Base-by-base conservation (phyloP, 2,797 vertebrate species). In the Cacajao melanocephalus region DNA sequence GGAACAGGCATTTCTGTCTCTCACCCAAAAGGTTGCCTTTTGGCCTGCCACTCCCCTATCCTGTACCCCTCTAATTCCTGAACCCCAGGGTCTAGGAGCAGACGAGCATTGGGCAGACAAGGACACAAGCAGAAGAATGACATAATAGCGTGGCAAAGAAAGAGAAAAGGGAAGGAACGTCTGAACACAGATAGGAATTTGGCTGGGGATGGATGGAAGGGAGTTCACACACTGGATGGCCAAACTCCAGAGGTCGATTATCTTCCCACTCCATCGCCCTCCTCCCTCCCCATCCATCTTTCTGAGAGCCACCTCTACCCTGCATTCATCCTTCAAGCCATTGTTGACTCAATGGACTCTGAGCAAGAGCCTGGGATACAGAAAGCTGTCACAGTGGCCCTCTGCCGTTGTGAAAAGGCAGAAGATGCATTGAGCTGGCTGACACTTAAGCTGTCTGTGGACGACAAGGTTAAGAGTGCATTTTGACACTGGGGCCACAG, bases 21-120 rank as follows among this genome's bases (percentile, higher is more conserved):
- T 17, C 7, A 8, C 15, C 0, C 64, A n/a, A 67, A 67, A n/a
- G 15, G 7, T n/a, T n/a, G 15, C 33, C 61, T n/a, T n/a, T 67
- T 67, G 33, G 15, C 64, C 15, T 67, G 33, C 64, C 64, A 67
- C 64, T 67, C 61, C 15, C 64, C 15, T 67, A 67, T n/a, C 33
- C 64, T 67, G 33, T 33, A 19, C 15, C 15, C 15, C 7, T 8
- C 4, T n/a, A n/a, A n/a, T 19, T 14, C 15, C 64, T 0, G 0
- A 67, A 67, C 3, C 33, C 64, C 33, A 67, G 15, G 15, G 3
- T 67, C 7, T 67, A n/a, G 30, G 9, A 19, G 64, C 64, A 67
- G 61, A 67, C 4, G 7, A 67, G 61, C 33, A 19, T 33, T 17
- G 61, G 7, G 4, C 61, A 67, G 33, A n/a, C 1, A 0, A 67